A percentile compares a stretch with the other conserved stretches of the same genome.
These are phyloP conservation scores for Crocuta crocuta DNA, from an alignment of 2,113 vertebrate species.

Conservation along the genomic window DNA sequence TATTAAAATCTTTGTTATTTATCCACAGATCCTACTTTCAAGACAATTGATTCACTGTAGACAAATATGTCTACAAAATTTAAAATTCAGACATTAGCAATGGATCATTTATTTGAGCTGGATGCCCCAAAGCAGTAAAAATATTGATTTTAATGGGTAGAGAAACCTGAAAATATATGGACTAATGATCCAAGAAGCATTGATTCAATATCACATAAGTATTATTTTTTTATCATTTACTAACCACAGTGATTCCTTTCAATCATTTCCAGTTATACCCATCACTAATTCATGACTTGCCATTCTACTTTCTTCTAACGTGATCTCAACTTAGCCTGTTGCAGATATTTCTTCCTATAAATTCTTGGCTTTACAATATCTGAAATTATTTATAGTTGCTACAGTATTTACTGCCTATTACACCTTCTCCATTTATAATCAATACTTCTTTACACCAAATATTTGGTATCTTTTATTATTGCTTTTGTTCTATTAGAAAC, in stretches of 20 bases:
- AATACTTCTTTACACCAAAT: neutral
- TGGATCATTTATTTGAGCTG: neutral
- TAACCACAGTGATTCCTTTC: neutral
- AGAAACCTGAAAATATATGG: conserved; percentile 7
- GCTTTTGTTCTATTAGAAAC: neutral
- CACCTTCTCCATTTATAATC: neutral
- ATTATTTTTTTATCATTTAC: conserved; percentile 26
- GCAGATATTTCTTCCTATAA: neutral
- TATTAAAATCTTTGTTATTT: neutral
- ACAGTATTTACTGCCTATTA: neutral
- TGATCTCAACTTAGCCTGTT: neutral
- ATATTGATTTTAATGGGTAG: neutral
- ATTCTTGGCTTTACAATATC: neutral
- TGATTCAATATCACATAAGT: neutral
- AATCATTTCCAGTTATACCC: neutral
- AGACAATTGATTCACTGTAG: neutral
- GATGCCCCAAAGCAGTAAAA: neutral
- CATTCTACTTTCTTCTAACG: neutral
- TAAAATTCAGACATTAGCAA: conserved; percentile 41
- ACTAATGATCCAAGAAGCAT: neutral
- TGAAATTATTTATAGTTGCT: neutral
- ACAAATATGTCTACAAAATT: neutral
- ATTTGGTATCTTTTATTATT: neutral
- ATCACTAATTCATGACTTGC: neutral
- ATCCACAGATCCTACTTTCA: neutral